These are phyloP conservation scores for Whitmania pigra DNA, from an alignment of 1,140 invertebrate genomes.

Conservation along the genomic window DNA sequence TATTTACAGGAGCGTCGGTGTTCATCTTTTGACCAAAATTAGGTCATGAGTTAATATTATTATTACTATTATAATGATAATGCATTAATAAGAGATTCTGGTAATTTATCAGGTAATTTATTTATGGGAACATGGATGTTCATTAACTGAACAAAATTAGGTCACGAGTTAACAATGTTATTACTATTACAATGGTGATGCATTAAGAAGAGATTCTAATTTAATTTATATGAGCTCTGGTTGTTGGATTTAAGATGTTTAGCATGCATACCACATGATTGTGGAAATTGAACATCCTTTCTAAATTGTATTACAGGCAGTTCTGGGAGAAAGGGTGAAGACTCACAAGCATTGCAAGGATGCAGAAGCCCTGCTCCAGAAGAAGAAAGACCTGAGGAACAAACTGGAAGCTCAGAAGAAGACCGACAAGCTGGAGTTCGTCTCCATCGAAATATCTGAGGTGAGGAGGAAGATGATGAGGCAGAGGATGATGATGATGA, in stretches of 20 bases:
- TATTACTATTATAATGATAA: not conserved
- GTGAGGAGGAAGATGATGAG: conserved; percentile 42
- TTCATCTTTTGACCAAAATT: too few relatives aligned
- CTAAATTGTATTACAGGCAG: conserved; percentile 51
- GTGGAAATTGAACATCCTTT: not conserved
- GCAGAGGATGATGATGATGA: too few relatives aligned
- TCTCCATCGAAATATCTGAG: conserved; percentile 77
- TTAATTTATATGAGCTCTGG: not conserved
- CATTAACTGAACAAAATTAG: too few relatives aligned
- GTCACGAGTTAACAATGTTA: too few relatives aligned
- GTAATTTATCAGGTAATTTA: conserved; percentile 5
- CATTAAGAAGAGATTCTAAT: not conserved
- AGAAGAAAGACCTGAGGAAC: conserved; percentile 83
- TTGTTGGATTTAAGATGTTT: not conserved
- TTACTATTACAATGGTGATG: not conserved
- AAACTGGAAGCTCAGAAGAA: conserved; percentile 76
- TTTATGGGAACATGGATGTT: too few relatives aligned
- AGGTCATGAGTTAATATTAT: too few relatives aligned
- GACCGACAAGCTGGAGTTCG: conserved; percentile 74
- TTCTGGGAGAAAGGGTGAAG: conserved; percentile 95
- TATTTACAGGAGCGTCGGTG: too few relatives aligned
- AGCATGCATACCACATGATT: not conserved
- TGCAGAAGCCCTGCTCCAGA: conserved; percentile 80
- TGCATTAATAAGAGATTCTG: not conserved
- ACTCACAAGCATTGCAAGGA: conserved; percentile 95